These are phyloP conservation scores for Ichneumoninae sp. DNA, from an alignment of 2,888 invertebrate genomes.

Conservation along the genomic window DNA sequence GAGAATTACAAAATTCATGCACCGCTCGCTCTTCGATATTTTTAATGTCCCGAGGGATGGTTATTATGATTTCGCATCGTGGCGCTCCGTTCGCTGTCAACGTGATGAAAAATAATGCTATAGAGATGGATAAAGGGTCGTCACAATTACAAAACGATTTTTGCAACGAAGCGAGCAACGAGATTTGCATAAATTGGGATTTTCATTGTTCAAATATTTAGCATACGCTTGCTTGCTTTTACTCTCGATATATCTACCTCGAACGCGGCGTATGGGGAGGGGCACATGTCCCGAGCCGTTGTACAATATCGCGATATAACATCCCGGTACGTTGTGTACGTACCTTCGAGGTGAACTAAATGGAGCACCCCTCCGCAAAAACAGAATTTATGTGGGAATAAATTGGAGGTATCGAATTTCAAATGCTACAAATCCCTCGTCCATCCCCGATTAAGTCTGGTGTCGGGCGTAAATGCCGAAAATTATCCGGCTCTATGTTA, in stretches of 20 bases:
- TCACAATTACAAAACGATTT: constrained; percentile 60
- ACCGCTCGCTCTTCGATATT: neutral
- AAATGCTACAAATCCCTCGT: constrained; percentile 66
- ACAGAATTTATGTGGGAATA: constrained; percentile 74
- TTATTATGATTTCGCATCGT: constrained; percentile 17
- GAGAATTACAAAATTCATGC: neutral
- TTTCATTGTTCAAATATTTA: constrained; percentile 71
- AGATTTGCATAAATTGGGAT: constrained; percentile 64
- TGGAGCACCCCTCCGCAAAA: constrained; percentile 49
- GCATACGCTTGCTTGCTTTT: constrained; percentile 65
- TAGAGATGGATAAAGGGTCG: constrained; percentile 38
- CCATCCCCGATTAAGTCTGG: constrained; percentile 68
- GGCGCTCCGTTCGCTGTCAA: constrained; percentile 20
- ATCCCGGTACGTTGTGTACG: constrained; percentile 3
- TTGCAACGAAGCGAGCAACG: constrained; percentile 24
- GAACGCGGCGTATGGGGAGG: constrained; percentile 22
- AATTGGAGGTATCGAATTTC: constrained; percentile 72
- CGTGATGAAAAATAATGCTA: constrained; percentile 42
- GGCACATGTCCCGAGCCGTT: constrained; percentile 54
- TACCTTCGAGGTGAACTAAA: constrained; percentile 42
- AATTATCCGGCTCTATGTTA: constrained; percentile 42
- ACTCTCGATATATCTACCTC: constrained; percentile 43
- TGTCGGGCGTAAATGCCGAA: constrained; percentile 49
- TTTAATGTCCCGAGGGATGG: neutral
- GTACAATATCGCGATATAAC: constrained; percentile 67